These are phyloP conservation scores for Hedychridium roseum DNA, from an alignment of 2,888 invertebrate species.

Conservation along the genomic window DNA sequence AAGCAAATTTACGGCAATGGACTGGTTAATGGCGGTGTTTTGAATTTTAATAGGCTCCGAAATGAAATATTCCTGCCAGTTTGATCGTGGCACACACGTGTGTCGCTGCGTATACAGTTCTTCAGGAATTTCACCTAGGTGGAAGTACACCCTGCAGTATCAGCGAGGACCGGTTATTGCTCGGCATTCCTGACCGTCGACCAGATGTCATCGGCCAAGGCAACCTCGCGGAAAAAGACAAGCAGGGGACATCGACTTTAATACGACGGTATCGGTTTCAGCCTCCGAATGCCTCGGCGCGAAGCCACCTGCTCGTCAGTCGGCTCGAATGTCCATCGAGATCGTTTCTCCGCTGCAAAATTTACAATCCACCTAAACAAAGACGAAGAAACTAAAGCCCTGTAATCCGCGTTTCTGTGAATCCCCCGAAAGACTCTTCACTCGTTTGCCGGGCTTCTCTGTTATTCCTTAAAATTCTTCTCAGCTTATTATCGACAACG, in stretches of 20 bases:
- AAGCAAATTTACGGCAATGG: too few relatives aligned
- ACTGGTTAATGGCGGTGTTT: too few relatives aligned
- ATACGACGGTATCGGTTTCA: conserved; percentile 45
- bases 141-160: conserved; percentile 33
- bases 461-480: too few relatives aligned
- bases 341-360: conserved; percentile 20
- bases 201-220: conserved; percentile 57
- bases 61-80: too few relatives aligned
- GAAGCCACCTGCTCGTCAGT: conserved; percentile 27
- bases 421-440: too few relatives aligned
- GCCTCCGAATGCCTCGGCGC: conserved; percentile 32
- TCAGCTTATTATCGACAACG: too few relatives aligned
- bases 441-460: too few relatives aligned
- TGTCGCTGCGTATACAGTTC: conserved; percentile 10
- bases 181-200: conserved; percentile 53
- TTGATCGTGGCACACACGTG: conserved; percentile 12
- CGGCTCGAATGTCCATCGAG: conserved; percentile 9
- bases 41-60: too few relatives aligned
- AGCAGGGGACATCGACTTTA: conserved; percentile 40
- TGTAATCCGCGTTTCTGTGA: too few relatives aligned
- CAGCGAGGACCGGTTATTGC: conserved; percentile 49
- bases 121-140: conserved; percentile 39
- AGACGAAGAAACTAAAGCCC: too few relatives aligned
- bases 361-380: too few relatives aligned
- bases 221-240: conserved; percentile 42